Percentiles rank a stretch among this genome's conserved stretches.
Conservation (phyloP, 2,113 vertebrate species). For the Piprites chloris region DNA sequence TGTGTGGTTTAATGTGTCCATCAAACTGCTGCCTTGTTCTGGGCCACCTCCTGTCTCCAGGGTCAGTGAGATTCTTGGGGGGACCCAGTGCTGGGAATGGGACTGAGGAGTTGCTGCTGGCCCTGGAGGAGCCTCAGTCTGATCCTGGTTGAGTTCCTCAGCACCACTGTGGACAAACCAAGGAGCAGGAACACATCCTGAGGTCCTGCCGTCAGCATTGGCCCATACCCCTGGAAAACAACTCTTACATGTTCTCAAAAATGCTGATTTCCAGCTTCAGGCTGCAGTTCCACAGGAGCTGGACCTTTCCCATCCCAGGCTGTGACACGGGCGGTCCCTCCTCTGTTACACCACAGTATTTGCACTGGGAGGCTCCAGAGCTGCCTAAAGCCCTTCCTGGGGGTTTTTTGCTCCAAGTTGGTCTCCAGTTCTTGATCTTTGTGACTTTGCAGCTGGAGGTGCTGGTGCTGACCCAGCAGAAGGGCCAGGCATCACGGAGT, state of each 20-base stretch:
- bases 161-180: not conserved
- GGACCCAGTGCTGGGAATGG: not conserved
- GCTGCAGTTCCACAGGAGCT: not conserved
- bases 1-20: not conserved
- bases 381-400: not conserved
- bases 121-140: rapidly evolving
- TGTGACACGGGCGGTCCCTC: not conserved
- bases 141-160: not conserved
- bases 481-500: rapidly evolving
- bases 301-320: not conserved
- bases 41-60: not conserved
- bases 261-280: not conserved
- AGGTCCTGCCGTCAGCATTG: not conserved
- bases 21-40: not conserved
- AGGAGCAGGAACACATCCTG: not conserved
- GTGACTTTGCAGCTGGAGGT: not conserved
- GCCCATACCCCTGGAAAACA: not conserved
- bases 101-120: not conserved
- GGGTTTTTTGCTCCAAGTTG: rapidly evolving
- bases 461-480: not conserved
- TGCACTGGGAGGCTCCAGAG: not conserved
- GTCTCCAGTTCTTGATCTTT: not conserved
- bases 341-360: not conserved
- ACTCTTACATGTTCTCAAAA: not conserved
- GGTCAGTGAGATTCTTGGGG: not conserved